Percentiles rank a stretch among this genome's conserved stretches.
Conservation (phyloP, 92 coral and sea anemone genomes). For the Anthopleura xanthogrammica region DNA sequence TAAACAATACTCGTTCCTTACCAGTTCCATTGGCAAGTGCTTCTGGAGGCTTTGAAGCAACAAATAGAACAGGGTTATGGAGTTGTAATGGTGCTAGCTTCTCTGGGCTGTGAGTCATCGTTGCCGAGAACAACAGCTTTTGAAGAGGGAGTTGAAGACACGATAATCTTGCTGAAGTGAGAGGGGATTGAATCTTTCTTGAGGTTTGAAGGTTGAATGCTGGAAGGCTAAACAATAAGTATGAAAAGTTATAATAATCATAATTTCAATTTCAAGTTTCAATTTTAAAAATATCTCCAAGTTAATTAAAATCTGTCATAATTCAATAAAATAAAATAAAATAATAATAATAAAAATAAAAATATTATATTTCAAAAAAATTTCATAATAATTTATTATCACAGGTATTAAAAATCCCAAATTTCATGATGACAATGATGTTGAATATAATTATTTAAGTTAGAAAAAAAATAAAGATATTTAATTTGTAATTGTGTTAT, state of each 20-base stretch:
- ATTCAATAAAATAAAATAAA: not conserved
- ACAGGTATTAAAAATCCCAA: no score
- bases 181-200: conserved; percentile 48
- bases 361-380: not conserved
- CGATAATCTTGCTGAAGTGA: conserved; percentile 66
- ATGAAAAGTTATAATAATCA: not conserved
- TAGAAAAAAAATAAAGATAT: no score
- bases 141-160: conserved; percentile 83
- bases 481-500: no score
- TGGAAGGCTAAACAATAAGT: conserved; percentile 25
- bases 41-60: conserved; percentile 47
- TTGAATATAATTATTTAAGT: no score
- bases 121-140: conserved; percentile 93
- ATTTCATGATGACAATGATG: no score
- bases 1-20: not conserved
- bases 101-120: conserved; percentile 95
- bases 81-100: conserved; percentile 85
- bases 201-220: conserved; percentile 49
- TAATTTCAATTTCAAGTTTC: conserved; percentile 12
- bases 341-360: no score
- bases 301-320: not conserved
- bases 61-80: conserved; percentile 65
- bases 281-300: not conserved
- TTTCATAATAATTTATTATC: no score
- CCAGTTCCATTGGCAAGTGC: conserved; percentile 13